Evolutionary conservation across 2,113 vertebrate genomes (phyloP), one percentile per base, ranked within the genome.

Genomic region (Gadus chalcogrammus): DNA sequence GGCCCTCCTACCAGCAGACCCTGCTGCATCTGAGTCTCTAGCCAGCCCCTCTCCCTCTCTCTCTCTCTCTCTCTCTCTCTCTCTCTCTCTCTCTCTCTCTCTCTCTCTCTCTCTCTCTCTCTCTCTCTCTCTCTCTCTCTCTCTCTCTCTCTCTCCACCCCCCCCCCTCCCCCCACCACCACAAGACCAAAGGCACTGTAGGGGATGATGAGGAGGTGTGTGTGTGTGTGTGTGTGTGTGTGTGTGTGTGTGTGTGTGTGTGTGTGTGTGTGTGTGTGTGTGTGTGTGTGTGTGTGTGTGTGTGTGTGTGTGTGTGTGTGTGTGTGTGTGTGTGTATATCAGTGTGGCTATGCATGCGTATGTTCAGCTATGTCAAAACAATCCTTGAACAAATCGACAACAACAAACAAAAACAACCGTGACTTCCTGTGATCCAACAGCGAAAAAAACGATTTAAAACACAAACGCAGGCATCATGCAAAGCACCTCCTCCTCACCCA

Each of bases 1-100:
- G 90, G 91, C 89, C 93, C 94, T 93, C 94, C 94, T 91, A 92
- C 92, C 81, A 86, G 86, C 82, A 76, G 83, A 82, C 79, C 82
- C 88, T 81, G 76, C 88, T 89, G 88, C 91, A 93, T 87, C 87
- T 90, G 79, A 79, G 82, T 83, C 62, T 79, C 88, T 92, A 87
- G 70, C 89, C 79, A 82, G 76, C 87, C 68, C 70, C 67, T 79
- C 79, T 64, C n/a, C n/a, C n/a, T n/a, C n/a, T n/a, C n/a, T n/a
- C n/a, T n/a, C n/a, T n/a, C n/a, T n/a, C n/a, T n/a, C n/a, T n/a
- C n/a, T n/a, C n/a, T n/a, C n/a, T n/a, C n/a, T n/a, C n/a, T n/a
- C n/a, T n/a, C 73, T 80, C 52, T n/a, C 77, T 80, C 76, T 68
- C 63, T 61, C 38, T 52, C 64, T 66, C 6, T 42, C 2, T 42